phyloP scores from a whole-genome alignment of 2,888 invertebrate species.

The Seira musarum region DNA sequence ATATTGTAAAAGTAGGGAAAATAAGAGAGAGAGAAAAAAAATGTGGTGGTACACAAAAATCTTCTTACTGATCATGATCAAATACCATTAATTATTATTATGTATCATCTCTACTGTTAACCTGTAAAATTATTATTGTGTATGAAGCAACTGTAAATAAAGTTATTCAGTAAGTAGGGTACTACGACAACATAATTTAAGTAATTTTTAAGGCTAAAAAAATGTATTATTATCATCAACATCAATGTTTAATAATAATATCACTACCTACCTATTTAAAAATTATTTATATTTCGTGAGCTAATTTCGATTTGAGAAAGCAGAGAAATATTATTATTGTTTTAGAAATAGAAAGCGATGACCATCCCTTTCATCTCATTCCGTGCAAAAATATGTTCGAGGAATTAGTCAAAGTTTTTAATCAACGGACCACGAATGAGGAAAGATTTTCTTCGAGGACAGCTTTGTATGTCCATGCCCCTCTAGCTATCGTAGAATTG shows the following conservation, averaged over 20 bases:
- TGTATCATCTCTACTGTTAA: slow-evolving; percentile 50
- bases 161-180: too few species aligned
- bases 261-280: not conserved
- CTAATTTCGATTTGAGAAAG: not conserved
- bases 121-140: slow-evolving; percentile 36
- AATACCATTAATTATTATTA: too few species aligned
- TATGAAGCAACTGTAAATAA: not conserved
- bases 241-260: not conserved
- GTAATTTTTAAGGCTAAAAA: not conserved
- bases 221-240: not conserved
- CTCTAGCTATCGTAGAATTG: not conserved
- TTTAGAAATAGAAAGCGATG: not conserved
- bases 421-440: too few species aligned
- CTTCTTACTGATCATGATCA: too few species aligned
- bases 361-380: not conserved
- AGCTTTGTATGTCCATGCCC: not conserved
- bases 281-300: slow-evolving; percentile 5
- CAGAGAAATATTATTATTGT: too few species aligned
- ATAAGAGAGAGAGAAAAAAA: too few species aligned
- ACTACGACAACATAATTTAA: too few species aligned
- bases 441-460: not conserved
- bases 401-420: too few species aligned
- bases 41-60: too few species aligned
- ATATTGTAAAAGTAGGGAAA: too few species aligned
- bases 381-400: not conserved